These are phyloP conservation scores for Netelia inedita DNA, from an alignment of 2,888 invertebrate species.

Conservation along the genomic window DNA sequence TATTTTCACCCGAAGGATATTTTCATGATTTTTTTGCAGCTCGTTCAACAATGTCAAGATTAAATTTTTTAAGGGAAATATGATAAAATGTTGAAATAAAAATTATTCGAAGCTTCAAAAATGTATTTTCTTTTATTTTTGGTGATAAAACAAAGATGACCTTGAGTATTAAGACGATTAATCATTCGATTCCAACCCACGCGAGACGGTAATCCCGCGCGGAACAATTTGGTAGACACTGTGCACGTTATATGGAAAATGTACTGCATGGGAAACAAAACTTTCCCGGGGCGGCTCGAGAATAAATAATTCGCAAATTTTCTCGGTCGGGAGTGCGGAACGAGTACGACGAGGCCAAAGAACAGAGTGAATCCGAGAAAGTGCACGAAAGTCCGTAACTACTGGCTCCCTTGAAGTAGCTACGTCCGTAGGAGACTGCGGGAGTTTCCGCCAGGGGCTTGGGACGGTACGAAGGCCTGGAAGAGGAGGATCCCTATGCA, in stretches of 20 bases:
- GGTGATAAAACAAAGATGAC: no score
- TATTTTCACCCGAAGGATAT: no score
- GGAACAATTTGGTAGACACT: constrained; percentile 11
- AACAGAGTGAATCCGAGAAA: constrained; percentile 59
- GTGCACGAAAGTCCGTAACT: constrained; percentile 45
- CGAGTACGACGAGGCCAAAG: background rate
- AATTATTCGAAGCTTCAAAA: no score
- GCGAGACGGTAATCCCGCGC: no score
- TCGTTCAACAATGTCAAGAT: background rate
- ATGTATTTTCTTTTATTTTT: no score
- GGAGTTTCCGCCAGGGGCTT: constrained; percentile 3
- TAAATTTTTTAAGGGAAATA: background rate
- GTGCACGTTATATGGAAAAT: background rate
- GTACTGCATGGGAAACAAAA: constrained; percentile 34
- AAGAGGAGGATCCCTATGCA: constrained; percentile 37
- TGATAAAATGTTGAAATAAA: no score
- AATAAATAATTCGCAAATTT: constrained; percentile 57
- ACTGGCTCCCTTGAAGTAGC: constrained; percentile 22
- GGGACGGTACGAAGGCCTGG: background rate
- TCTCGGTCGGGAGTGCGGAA: constrained; percentile 15
- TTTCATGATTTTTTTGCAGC: background rate
- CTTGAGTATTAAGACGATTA: no score
- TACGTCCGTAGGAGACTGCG: constrained; percentile 9
- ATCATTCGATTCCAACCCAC: no score
- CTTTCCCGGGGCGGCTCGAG: constrained; percentile 48